These are phyloP conservation scores for Ammodramus savannarum DNA, from an alignment of 2,113 vertebrate species.

Conservation along the genomic window DNA sequence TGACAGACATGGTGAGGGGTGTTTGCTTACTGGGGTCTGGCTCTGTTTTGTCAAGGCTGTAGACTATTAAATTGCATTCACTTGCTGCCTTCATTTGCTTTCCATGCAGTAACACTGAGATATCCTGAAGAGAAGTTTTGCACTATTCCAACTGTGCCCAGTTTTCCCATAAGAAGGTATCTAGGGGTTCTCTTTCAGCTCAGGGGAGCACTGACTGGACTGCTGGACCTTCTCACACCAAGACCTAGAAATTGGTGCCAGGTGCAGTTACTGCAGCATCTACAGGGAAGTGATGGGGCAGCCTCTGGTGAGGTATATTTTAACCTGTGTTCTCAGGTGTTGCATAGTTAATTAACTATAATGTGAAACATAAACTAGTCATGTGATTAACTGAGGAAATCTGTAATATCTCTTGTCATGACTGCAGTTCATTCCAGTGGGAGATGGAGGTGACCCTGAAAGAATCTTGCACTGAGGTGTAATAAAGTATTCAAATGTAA, in stretches of 20 bases:
- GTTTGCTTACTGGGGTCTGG: not conserved
- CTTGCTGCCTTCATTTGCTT: not conserved
- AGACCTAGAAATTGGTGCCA: not conserved
- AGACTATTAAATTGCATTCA: not conserved
- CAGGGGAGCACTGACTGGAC: rapidly evolving
- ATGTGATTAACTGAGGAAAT: not conserved
- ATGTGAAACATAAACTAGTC: constrained; percentile 19
- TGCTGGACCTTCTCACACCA: not conserved
- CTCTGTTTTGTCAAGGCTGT: not conserved
- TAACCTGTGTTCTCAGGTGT: not conserved
- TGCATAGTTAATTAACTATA: not conserved
- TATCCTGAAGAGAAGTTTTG: not conserved
- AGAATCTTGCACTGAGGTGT: not conserved
- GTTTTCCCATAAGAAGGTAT: not conserved
- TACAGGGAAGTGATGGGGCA: not conserved
- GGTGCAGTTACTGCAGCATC: not conserved
- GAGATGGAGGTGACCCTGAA: not conserved
- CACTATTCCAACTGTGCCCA: not conserved
- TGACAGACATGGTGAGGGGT: not conserved
- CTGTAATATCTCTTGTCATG: not conserved
- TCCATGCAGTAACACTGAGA: not conserved
- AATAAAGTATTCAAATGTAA: not conserved
- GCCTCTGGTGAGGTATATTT: not conserved
- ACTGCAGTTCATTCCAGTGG: not conserved
- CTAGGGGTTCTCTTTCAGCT: not conserved